Evolutionary conservation across 1,140 invertebrate genomes (phyloP).

Genomic region (Zaprionus gabonicus): DNA sequence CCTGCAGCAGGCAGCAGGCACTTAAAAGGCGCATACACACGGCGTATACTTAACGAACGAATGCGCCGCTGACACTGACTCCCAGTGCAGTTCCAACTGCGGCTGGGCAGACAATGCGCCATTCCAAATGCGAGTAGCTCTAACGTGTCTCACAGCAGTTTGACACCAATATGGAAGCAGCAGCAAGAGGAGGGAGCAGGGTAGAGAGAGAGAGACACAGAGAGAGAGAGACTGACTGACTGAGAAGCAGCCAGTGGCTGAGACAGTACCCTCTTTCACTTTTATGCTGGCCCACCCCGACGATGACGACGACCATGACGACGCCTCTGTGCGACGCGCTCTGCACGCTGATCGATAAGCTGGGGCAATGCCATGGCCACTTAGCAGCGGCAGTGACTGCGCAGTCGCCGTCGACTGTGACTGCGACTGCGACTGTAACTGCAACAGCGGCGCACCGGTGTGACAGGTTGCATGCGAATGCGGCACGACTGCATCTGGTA

Average conservation of each 20-base stretch:
- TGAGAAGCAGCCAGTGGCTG: constrained; percentile 10
- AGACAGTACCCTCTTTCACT: constrained; percentile 64
- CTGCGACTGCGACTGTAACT: not conserved
- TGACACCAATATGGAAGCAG: constrained; percentile 72
- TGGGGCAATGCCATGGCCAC: constrained; percentile 71
- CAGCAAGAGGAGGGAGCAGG: not conserved
- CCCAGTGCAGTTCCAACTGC: constrained; percentile 7
- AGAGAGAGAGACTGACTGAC: not conserved
- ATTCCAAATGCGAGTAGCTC: constrained; percentile 73
- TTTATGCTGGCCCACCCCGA: constrained; percentile 47
- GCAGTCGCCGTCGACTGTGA: not conserved
- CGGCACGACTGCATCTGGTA: constrained; percentile 79
- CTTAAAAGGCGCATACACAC: constrained; percentile 72
- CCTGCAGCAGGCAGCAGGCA: constrained; percentile 51
- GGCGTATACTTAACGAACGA: constrained; percentile 81
- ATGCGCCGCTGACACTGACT: constrained; percentile 65
- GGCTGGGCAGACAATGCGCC: constrained; percentile 45
- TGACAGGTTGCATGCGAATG: constrained; percentile 80
- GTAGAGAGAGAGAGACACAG: not conserved
- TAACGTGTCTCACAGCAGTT: constrained; percentile 58
- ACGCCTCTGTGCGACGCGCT: constrained; percentile 41
- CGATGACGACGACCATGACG: constrained; percentile 3
- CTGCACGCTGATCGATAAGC: constrained; percentile 61
- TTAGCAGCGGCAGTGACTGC: constrained; percentile 33
- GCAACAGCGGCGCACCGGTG: constrained; percentile 47